Evolutionary conservation across 37 sponge, comb jelly and placozoan genomes (phyloP), one percentile per base, ranked within the genome.

Genomic region (Theonella swinhoei): DNA sequence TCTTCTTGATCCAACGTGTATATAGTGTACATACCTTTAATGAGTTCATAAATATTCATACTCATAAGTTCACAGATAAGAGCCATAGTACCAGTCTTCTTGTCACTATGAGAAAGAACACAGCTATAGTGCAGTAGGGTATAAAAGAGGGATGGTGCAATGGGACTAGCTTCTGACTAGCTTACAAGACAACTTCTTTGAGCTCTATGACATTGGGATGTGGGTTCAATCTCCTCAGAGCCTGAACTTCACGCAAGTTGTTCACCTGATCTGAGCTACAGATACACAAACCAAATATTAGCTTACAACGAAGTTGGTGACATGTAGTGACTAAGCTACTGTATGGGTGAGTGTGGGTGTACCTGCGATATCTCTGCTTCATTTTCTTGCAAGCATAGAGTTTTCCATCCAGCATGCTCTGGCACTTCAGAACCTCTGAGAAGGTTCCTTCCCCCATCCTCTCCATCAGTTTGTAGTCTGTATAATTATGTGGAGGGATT

Each of bases 371-470:
- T 62, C 78, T 91, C 73, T 96, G 97, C 54, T 99, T 99, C 95
- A 99, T 97, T 60, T 85, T 86, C 77, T 99, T 99, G 86, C 94
- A 93, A n/a, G 99, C 99, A 73, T 96, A 99, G 34, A 84, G 79
- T 70, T 90, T 93, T 38, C 97, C 96, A 73, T 99, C 95, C 33
- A 88, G 69, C 43, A 90, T 67, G 65, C 91, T 92, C 77, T 96
- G 97, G 76, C 97, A 97, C 86, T 97, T 97, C 24, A 95, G 88
- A 22, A 99, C 99, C 31, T 94, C 96, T 31, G 99, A 99, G 47
- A 99, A 99, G 23, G 99, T 99, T 0, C 99, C 99, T 77, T 99
- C 99, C 33, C 99, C 99, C 73, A 95, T 92, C 64, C 89, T 91
- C 22, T 93, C 95, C 41, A 89, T 74, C 14, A 95, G 59, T 20